Percentiles rank a stretch among this genome's conserved stretches.
phyloP scores from a whole-genome alignment of 92 coral and sea anemone genomes.

The Paramuricea clavata region DNA sequence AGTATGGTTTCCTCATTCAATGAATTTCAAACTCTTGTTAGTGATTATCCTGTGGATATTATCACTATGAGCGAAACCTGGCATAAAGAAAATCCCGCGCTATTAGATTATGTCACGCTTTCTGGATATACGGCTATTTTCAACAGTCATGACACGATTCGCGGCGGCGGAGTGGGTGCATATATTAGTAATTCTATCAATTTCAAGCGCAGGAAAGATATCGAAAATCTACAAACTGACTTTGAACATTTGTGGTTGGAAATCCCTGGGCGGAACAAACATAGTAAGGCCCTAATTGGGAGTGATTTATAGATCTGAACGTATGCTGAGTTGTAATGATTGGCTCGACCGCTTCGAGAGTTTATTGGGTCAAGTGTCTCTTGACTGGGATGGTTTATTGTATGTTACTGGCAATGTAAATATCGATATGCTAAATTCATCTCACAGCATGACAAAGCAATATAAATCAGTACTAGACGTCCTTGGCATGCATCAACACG shows the following conservation, averaged over 20 bases:
- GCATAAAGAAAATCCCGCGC: not conserved
- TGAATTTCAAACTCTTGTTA: not conserved
- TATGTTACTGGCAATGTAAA: too few species aligned
- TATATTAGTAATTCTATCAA: conserved; percentile 18
- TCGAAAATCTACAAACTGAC: conserved; percentile 26
- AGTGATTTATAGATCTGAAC: conserved; percentile 45
- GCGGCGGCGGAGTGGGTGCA: conserved; percentile 49
- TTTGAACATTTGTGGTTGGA: conserved; percentile 58
- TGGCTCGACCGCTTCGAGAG: not conserved
- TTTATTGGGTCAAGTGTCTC: conserved; percentile 29
- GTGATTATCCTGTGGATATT: not conserved
- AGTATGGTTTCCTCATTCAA: not conserved
- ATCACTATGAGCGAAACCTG: not conserved
- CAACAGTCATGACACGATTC: not conserved
- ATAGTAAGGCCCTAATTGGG: conserved; percentile 39
- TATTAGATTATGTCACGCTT: not conserved
- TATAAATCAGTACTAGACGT: too few species aligned
- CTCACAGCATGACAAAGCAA: too few species aligned
- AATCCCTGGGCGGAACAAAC: conserved; percentile 41
- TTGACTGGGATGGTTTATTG: conserved; percentile 69
- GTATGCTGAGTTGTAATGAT: too few species aligned
- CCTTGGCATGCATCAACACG: too few species aligned
- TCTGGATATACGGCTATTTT: not conserved
- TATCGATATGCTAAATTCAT: too few species aligned
- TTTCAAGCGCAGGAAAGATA: conserved; percentile 30